Evolutionary conservation across 2,888 invertebrate species (phyloP).

Genomic region (Cerastis leucographa): DNA sequence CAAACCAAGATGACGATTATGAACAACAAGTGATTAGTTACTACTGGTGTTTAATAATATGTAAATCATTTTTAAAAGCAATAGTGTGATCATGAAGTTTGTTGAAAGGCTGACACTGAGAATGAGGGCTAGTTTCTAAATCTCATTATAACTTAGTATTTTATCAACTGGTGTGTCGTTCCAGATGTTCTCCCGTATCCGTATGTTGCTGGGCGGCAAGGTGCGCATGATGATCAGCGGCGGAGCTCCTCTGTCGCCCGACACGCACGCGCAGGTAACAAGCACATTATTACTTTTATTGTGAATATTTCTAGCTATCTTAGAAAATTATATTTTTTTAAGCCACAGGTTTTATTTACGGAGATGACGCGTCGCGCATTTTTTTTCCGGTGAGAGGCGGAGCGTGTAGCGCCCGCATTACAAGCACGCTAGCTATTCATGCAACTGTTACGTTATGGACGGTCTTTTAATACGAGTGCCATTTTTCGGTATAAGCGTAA

Average conservation of each 20-base stretch:
- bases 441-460: too few species aligned
- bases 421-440: too few species aligned
- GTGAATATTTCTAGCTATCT: neutral
- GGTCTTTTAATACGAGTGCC: too few species aligned
- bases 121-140: neutral
- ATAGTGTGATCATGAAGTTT: neutral
- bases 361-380: too few species aligned
- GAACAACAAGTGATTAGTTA: neutral
- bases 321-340: too few species aligned
- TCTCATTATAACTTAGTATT: neutral
- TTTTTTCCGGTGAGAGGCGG: too few species aligned
- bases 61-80: neutral
- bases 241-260: conserved; percentile 98
- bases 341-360: too few species aligned
- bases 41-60: neutral
- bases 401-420: too few species aligned
- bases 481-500: too few species aligned
- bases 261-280: conserved; percentile 96
- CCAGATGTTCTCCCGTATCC: conserved; percentile 89
- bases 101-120: neutral
- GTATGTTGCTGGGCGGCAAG: conserved; percentile 96
- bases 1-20: neutral
- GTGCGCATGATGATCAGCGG: conserved; percentile 97
- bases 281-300: neutral
- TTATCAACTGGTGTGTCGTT: accelerated